phyloP scores from a whole-genome alignment of 2,888 invertebrate species.

The Boloria euphrosyne region DNA sequence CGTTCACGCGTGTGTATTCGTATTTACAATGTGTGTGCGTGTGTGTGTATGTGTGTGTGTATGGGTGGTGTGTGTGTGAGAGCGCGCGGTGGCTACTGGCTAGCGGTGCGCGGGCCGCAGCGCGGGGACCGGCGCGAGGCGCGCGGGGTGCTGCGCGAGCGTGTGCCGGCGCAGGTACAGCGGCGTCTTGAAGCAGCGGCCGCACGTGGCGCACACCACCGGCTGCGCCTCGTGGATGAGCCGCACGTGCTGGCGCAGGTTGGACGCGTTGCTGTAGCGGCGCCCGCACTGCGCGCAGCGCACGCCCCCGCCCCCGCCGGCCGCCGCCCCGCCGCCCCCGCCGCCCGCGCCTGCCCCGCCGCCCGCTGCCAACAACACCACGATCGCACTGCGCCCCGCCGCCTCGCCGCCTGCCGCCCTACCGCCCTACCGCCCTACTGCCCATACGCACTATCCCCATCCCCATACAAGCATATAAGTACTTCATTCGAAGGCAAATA shows the following conservation, averaged over 20 bases:
- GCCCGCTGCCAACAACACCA: conserved; percentile 33
- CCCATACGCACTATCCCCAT: conserved; percentile 27
- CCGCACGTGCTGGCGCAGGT: conserved; percentile 88
- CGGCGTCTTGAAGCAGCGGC: conserved; percentile 88
- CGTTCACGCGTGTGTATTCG: not conserved
- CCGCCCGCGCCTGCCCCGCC: conserved; percentile 48
- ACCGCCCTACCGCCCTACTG: conserved; percentile 40
- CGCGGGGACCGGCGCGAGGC: conserved; percentile 60
- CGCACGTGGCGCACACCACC: conserved; percentile 86
- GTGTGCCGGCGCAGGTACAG: conserved; percentile 89
- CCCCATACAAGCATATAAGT: no score
- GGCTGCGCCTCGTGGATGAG: conserved; percentile 88
- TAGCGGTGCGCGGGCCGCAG: conserved; percentile 53
- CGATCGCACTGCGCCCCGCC: conserved; percentile 37
- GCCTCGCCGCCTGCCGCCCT: conserved; percentile 39
- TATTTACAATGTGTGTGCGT: conserved; percentile 5
- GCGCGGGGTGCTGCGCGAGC: conserved; percentile 85
- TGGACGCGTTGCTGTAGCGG: conserved; percentile 87
- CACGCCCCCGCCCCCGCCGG: conserved; percentile 63
- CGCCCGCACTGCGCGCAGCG: conserved; percentile 86
- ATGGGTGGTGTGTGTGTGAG: conserved; percentile 52
- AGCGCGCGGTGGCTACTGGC: conserved; percentile 15
- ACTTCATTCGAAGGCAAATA: no score
- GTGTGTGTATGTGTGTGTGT: conserved; percentile 11
- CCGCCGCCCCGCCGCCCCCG: conserved; percentile 71